These are phyloP conservation scores for Mylabris sibirica DNA, from an alignment of 2,888 invertebrate species.

Conservation along the genomic window DNA sequence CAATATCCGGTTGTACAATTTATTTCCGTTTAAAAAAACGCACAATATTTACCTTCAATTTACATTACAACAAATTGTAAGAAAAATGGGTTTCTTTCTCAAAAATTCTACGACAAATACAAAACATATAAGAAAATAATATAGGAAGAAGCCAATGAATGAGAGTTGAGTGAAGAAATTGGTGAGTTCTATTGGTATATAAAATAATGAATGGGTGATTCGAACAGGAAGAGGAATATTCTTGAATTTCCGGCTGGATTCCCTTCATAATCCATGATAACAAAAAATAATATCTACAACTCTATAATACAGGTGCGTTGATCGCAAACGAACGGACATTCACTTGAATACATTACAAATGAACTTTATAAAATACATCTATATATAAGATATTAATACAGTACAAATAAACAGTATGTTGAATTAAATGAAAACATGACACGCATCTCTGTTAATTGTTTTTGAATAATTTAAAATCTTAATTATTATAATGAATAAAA, in stretches of 20 bases:
- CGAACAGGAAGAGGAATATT: constrained; percentile 26
- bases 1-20: constrained; percentile 9
- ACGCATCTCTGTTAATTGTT: background rate
- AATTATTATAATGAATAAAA: too few species aligned
- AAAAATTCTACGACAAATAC: background rate
- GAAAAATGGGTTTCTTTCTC: too few species aligned
- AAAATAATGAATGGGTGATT: background rate
- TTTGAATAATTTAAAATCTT: background rate
- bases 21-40: background rate
- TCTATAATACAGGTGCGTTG: constrained; percentile 37
- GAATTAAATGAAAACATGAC: constrained; percentile 19
- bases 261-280: constrained; percentile 19
- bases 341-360: constrained; percentile 49
- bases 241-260: constrained; percentile 33
- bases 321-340: constrained; percentile 48
- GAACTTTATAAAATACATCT: constrained; percentile 36
- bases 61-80: background rate
- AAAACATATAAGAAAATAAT: background rate
- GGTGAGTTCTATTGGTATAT: too few species aligned
- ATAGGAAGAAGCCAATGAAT: background rate
- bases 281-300: background rate
- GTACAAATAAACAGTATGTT: constrained; percentile 6
- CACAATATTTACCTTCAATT: background rate
- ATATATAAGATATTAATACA: constrained; percentile 9
- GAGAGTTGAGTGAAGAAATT: background rate